Conservation (phyloP, 2,888 invertebrate species). For the Vanessa cardui region DNA sequence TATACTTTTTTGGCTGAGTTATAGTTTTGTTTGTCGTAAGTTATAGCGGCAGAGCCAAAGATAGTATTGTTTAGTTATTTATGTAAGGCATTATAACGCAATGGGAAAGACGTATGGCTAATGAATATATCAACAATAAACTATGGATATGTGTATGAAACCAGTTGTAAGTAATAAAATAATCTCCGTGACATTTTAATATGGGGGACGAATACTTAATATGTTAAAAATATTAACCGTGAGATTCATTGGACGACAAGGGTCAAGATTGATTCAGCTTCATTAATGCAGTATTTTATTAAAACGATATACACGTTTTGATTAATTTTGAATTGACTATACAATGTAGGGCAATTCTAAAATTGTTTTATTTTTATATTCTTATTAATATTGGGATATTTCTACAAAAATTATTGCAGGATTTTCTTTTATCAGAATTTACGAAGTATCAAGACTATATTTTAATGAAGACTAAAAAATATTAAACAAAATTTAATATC, state of each 20-base stretch:
- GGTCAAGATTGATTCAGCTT: conserved; percentile 5
- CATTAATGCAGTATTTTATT: not conserved
- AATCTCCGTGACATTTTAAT: conserved; percentile 68
- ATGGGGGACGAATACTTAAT: conserved; percentile 49
- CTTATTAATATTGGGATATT: no score
- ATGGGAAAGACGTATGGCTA: conserved; percentile 75
- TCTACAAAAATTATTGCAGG: no score
- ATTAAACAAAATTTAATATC: no score
- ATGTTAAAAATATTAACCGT: conserved; percentile 18
- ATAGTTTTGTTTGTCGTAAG: conserved; percentile 69
- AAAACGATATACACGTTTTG: not conserved
- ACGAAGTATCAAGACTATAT: no score
- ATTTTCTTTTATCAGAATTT: no score
- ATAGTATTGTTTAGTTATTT: conserved; percentile 72
- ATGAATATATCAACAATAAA: conserved; percentile 81
- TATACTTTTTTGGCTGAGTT: conserved; percentile 75
- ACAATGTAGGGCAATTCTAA: not conserved
- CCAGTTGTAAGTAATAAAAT: conserved; percentile 69
- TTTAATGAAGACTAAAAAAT: no score
- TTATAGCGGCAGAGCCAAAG: conserved; percentile 63
- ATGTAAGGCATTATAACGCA: conserved; percentile 72
- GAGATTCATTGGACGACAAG: conserved; percentile 13
- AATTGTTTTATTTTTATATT: no score
- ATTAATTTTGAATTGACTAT: not conserved
- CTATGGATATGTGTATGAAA: conserved; percentile 51